Base-by-base conservation (phyloP, 2,797 vertebrate species). In the Tokudaia tokunoshimensis region DNA sequence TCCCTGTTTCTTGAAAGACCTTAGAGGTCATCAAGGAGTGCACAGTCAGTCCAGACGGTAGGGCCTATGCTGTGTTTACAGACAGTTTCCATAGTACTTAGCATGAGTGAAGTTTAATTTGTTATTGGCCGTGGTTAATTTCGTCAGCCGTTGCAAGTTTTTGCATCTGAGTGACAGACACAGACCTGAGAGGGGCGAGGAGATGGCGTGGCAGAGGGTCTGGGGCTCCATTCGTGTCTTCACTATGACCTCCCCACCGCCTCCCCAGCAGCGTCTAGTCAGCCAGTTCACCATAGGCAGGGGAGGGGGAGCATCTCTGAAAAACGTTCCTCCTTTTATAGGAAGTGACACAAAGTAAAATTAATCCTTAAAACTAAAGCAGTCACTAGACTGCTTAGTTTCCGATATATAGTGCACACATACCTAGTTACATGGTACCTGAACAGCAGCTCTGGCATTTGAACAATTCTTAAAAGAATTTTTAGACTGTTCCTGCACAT, bases 401-500 rank as follows among this genome's bases (percentile, higher is more conserved):
- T 81, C 59, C n/a, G 81, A 37, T 9, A 1, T 86, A 13, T 80
- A 17, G 81, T 34, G 17, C 17, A n/a, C 59, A 37, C 47, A 65
- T 63, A 4, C 22, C 4, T n/a, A 70, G 17, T 79, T 92, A 52
- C 26, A 19, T 15, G 34, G 50, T 76, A 87, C 89, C 89, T 89
- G 29, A 24, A 9, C 70, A 37, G 31, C 92, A 83, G 67, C 86
- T 97, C 94, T 96, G 65, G 57, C 94, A 76, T 93, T 65, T 89
- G 47, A 74, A 37, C 84, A 88, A 92, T 87, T 95, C 76, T 92
- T 52, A 65, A 75, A 95, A 87, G 79, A 85, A 89, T 96, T 96
- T 93, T 65, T 34, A 93, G 70, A 88, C 41, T 93, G 41, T 95
- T 91, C 74, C 89, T 96, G 41, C 63, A 91, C 37, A 59, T 94